Evolutionary conservation across 2,888 invertebrate genomes (phyloP).

Genomic region (Entomobrya multifasciata): DNA sequence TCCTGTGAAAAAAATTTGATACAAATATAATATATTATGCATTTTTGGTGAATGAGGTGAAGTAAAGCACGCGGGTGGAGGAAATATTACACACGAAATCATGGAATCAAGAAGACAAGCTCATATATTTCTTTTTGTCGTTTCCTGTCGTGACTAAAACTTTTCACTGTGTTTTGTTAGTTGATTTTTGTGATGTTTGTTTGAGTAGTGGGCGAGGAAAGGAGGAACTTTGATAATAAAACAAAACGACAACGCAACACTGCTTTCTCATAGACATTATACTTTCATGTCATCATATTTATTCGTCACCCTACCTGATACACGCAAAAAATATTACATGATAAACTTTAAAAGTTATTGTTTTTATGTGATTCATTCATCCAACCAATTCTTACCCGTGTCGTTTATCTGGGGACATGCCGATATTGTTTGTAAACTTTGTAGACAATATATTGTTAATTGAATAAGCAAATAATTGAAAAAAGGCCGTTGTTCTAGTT

Average conservation of each 20-base stretch:
- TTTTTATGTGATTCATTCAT: background rate
- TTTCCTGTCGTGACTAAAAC: constrained; percentile 23
- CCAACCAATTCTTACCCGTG: background rate
- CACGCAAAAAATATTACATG: background rate
- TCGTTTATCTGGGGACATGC: background rate
- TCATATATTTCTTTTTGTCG: constrained; percentile 20
- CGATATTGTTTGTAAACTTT: background rate
- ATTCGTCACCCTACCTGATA: background rate
- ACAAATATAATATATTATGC: background rate
- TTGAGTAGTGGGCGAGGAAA: background rate
- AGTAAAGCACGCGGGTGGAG: constrained; percentile 23
- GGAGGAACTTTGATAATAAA: background rate
- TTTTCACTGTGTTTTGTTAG: background rate
- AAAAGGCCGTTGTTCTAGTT: constrained; percentile 30
- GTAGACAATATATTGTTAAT: background rate
- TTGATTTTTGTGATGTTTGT: background rate
- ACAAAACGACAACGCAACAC: background rate
- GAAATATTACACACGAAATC: constrained; percentile 31
- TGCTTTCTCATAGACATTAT: constrained; percentile 1
- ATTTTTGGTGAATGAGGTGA: constrained; percentile 1
- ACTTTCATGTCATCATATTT: too few relatives aligned
- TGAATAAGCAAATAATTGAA: constrained; percentile 21
- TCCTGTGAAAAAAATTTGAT: constrained; percentile 32
- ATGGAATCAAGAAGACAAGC: constrained; percentile 18
- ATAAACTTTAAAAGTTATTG: background rate